A percentile compares a stretch with the other conserved stretches of the same genome.
These are phyloP conservation scores for Papilio glaucus DNA, from an alignment of 1,140 invertebrate genomes.

Conservation along the genomic window DNA sequence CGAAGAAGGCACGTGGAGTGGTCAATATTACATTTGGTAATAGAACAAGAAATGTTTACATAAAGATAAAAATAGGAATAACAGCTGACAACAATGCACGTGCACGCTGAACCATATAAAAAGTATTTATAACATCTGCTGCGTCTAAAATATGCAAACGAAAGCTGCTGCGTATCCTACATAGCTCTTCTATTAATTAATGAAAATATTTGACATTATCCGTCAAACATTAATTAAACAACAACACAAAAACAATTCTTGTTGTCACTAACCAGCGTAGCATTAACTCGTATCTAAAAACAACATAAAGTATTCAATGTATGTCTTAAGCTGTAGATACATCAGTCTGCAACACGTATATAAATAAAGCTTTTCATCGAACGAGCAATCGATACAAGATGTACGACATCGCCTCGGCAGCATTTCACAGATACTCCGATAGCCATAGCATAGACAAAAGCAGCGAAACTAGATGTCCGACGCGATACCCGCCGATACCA, in stretches of 20 bases:
- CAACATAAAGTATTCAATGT: not conserved
- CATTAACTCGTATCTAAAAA: not conserved
- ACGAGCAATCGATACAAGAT: slow-evolving; percentile 3
- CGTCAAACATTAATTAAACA: not conserved
- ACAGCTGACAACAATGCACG: slow-evolving; percentile 2
- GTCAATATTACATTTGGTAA: slow-evolving; percentile 19
- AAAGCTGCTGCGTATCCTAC: not conserved
- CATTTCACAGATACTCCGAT: slow-evolving; percentile 57
- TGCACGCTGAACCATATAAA: not conserved
- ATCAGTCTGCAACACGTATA: not conserved
- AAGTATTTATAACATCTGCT: not conserved
- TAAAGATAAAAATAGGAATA: not conserved
- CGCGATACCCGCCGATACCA: slow-evolving; percentile 57
- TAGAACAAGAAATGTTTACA: slow-evolving; percentile 3
- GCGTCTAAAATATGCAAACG: not conserved
- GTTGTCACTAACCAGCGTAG: not conserved
- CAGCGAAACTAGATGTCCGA: slow-evolving; percentile 58
- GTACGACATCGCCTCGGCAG: slow-evolving; percentile 46
- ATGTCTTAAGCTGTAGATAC: not conserved
- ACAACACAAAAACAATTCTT: not conserved
- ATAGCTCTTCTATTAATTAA: not conserved
- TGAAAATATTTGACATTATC: not conserved
- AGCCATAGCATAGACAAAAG: slow-evolving; percentile 54
- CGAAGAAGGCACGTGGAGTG: not conserved
- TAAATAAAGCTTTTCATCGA: slow-evolving; percentile 41